Evolutionary conservation across 1,140 invertebrate species (phyloP).

Genomic region (Pogonomyrmex barbatus): DNA sequence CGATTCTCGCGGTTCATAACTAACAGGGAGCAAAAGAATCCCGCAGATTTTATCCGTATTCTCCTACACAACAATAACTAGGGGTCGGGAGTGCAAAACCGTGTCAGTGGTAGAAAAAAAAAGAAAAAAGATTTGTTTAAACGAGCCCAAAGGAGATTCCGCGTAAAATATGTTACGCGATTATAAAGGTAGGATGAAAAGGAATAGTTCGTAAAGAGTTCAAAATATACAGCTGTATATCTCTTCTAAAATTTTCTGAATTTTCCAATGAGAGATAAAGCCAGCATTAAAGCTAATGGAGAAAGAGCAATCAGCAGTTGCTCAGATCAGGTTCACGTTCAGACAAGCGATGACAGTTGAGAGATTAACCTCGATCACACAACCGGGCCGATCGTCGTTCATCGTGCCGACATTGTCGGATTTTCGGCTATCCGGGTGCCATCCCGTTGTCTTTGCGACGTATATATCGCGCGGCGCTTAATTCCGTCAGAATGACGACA

Average conservation of each 20-base stretch:
- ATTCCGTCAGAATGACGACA: constrained; percentile 53
- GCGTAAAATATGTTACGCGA: constrained; percentile 4
- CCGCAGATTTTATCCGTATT: constrained; percentile 12
- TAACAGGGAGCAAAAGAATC: constrained; percentile 18
- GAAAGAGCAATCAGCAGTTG: not conserved
- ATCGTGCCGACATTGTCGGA: constrained; percentile 21
- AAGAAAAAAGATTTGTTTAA: constrained; percentile 21
- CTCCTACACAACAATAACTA: constrained; percentile 1
- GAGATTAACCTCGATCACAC: constrained; percentile 44
- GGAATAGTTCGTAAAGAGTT: not conserved
- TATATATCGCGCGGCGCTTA: constrained; percentile 48
- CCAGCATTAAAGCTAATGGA: not conserved
- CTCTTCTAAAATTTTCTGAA: not conserved
- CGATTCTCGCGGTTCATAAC: constrained; percentile 24
- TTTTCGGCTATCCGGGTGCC: not conserved
- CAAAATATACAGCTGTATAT: not conserved
- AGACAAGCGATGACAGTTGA: constrained; percentile 22
- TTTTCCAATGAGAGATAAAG: not conserved
- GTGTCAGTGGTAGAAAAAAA: not conserved
- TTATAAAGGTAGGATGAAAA: not conserved
- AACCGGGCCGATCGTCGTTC: constrained; percentile 19
- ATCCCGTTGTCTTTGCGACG: constrained; percentile 7
- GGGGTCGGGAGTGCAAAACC: not conserved
- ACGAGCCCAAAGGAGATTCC: constrained; percentile 7
- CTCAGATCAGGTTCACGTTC: constrained; percentile 3